phyloP scores from a whole-genome alignment of 53 echinoderm and acorn worm species.

The Holothuria leucospilota region DNA sequence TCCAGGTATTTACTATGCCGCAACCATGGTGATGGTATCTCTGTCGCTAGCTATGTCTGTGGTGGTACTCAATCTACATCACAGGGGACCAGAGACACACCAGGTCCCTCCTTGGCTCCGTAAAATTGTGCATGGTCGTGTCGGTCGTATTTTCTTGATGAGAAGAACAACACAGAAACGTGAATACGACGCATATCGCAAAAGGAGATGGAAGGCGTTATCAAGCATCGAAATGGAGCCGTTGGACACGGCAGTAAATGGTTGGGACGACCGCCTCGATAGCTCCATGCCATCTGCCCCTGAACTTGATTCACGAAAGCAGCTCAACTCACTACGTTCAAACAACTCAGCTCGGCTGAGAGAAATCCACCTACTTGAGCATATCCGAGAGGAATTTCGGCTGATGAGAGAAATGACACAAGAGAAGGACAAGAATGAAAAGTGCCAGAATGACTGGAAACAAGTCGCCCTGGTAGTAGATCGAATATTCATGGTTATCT shows the following conservation, averaged over 20 bases:
- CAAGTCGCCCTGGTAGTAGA: constrained; percentile 94
- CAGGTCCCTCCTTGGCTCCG: constrained; percentile 92
- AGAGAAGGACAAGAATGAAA: constrained; percentile 65
- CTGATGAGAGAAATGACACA: constrained; percentile 69
- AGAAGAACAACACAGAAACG: constrained; percentile 55
- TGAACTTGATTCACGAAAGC: constrained; percentile 50
- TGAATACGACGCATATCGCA: constrained; percentile 45
- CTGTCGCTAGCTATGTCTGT: constrained; percentile 94
- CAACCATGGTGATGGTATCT: constrained; percentile 98
- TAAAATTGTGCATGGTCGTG: constrained; percentile 76
- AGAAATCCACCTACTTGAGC: constrained; percentile 74
- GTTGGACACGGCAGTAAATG: constrained; percentile 57
- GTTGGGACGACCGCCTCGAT: constrained; percentile 64
- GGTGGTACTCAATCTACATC: constrained; percentile 94
- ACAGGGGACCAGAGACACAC: constrained; percentile 84
- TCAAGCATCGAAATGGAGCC: constrained; percentile 69
- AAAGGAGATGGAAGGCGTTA: constrained; percentile 46
- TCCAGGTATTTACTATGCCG: constrained; percentile 93
- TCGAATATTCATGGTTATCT: constrained; percentile 90
- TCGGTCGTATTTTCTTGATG: constrained; percentile 81
- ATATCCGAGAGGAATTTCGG: constrained; percentile 90
- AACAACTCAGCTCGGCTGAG: constrained; percentile 61
- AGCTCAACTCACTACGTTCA: constrained; percentile 35
- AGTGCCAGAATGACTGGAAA: constrained; percentile 87
- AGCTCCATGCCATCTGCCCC: constrained; percentile 40